Evolutionary conservation across 2,888 invertebrate genomes (phyloP).

Genomic region (Melieria omissa): DNA sequence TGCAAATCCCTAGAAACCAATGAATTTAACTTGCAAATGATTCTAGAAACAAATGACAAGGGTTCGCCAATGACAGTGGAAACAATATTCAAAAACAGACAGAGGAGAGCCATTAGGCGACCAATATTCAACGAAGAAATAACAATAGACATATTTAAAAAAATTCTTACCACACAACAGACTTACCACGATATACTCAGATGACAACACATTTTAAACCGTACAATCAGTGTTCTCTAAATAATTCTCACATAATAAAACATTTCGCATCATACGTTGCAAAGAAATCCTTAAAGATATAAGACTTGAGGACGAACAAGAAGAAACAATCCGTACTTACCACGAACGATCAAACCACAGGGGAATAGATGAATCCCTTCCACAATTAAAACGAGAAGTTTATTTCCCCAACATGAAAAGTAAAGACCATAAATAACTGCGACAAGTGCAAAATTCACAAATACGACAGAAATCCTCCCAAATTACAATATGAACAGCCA

Average conservation of each 20-base stretch:
- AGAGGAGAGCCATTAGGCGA: slow-evolving; percentile 31
- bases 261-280: neutral
- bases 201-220: slow-evolving; percentile 15
- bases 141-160: slow-evolving; percentile 37
- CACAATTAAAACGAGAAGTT: too few species aligned
- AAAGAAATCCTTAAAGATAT: neutral
- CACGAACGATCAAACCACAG: neutral
- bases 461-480: too few species aligned
- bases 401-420: too few species aligned
- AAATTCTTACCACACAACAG: slow-evolving; percentile 39
- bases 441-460: too few species aligned
- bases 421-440: too few species aligned
- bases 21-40: slow-evolving; percentile 41
- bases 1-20: too few species aligned
- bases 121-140: slow-evolving; percentile 28
- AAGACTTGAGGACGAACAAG: neutral
- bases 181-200: slow-evolving; percentile 35
- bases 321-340: neutral
- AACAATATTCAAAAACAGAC: slow-evolving; percentile 40
- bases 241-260: neutral
- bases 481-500: too few species aligned
- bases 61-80: slow-evolving; percentile 24
- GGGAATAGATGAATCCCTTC: neutral
- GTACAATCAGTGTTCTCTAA: slow-evolving; percentile 2
- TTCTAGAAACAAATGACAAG: slow-evolving; percentile 30